Evolutionary conservation across 2,797 vertebrate species (phyloP).

Genomic region (Melanotaenia nigrans): DNA sequence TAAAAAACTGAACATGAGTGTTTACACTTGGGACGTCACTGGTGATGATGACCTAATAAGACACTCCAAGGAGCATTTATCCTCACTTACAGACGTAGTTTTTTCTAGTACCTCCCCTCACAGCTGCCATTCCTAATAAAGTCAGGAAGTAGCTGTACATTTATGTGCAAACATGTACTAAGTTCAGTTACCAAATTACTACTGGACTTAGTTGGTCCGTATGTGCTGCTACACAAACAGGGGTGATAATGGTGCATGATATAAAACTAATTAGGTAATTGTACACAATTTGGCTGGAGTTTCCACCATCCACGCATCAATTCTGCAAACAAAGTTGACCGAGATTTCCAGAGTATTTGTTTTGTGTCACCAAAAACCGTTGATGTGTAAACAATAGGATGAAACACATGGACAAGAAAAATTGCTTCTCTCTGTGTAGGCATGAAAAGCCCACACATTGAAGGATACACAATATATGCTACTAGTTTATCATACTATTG

Average conservation of each 20-base stretch:
- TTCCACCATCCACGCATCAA: not conserved
- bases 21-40: not conserved
- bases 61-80: not conserved
- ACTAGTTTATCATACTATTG: not conserved
- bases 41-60: not conserved
- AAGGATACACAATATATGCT: not conserved
- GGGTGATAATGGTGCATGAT: not conserved
- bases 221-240: not conserved
- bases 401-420: not conserved
- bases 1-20: not conserved
- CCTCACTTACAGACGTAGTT: not conserved
- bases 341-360: not conserved
- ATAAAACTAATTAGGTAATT: not conserved
- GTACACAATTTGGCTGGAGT: not conserved
- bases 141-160: not conserved
- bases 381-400: not conserved
- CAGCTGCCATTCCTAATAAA: not conserved
- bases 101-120: not conserved
- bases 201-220: not conserved
- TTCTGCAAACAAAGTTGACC: not conserved
- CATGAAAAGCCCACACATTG: not conserved
- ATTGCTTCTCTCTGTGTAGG: not conserved
- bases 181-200: constrained; percentile 1
- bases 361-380: not conserved
- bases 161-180: not conserved